phyloP scores from a whole-genome alignment of 2,113 vertebrate genomes.

The Pseudolaguvia tuberculata region DNA sequence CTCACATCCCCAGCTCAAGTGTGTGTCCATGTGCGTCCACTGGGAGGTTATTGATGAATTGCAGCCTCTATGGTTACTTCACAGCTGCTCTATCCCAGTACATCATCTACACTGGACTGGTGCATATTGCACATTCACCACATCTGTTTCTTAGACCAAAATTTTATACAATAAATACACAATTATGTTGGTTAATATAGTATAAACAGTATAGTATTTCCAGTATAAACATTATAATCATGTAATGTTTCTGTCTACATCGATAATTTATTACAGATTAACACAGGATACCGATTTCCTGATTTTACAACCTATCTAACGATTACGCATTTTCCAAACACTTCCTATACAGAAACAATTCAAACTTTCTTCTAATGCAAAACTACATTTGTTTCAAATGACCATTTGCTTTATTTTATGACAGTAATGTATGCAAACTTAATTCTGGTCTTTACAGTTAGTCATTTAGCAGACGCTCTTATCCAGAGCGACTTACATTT shows the following conservation, averaged over 20 bases:
- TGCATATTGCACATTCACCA: neutral
- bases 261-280: neutral
- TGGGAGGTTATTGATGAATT: conserved; percentile 14
- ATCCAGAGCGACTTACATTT: no score
- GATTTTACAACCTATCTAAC: neutral
- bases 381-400: neutral
- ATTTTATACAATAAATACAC: neutral
- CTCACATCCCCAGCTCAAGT: conserved; percentile 14
- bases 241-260: neutral
- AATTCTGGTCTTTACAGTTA: conserved; percentile 16
- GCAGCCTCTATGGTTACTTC: neutral
- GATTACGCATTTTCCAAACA: neutral
- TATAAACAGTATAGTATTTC: no score
- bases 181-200: neutral
- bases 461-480: no score
- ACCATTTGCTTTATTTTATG: conserved; percentile 15
- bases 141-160: neutral
- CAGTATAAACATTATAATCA: neutral
- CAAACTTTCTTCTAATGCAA: neutral
- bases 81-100: neutral
- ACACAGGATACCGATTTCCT: neutral
- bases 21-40: neutral
- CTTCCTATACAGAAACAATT: neutral
- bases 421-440: conserved; percentile 13
- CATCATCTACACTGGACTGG: neutral